Evolutionary conservation across 2,113 vertebrate genomes (phyloP), one percentile per base, ranked within the genome.

Genomic region (Piprites chloris): DNA sequence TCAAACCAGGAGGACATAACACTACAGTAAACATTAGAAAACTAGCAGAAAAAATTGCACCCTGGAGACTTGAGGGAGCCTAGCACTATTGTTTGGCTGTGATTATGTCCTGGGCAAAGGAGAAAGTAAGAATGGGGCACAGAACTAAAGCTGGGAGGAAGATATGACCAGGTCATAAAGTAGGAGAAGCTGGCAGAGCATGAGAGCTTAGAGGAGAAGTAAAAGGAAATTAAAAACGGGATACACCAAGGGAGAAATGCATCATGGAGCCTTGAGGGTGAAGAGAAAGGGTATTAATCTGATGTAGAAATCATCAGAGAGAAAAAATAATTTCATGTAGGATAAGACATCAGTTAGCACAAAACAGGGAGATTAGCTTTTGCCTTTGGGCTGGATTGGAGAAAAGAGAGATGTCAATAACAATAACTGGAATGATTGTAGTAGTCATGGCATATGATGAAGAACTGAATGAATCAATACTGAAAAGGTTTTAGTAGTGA

Each of bases 351-450:
- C 90, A 83, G 71, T 95, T 87, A 95, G 67, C 83, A 91, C 46
- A 69, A 92, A 96, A 80, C 33, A 91, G 50, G 35, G 55, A 92
- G 83, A 92, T 95, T 93, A 94, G 75, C 33, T 91, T 90, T 84
- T 81, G 88, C 90, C 93, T 95, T 94, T 81, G 65, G 79, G 88
- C 79, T 84, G 73, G 68, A 85, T 5, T 81, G 79, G 44, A 77
- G 90, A 74, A 92, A 88, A 91, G 32, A 92, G 56, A 93, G 73
- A 94, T 8, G 88, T 92, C 90, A 95, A 86, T 86, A 93, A 66
- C 39, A 96, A 55, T 84, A 96, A 93, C 61, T 68, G 55, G 86
- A 89, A 86, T 56, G 65, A 83, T 68, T 91, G 56, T 41, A 84
- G 76, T 39, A 81, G 68, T 65, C 73, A 71, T 53, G 81, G 86